phyloP scores from a whole-genome alignment of 2,113 vertebrate genomes.

The Sander vitreus region DNA sequence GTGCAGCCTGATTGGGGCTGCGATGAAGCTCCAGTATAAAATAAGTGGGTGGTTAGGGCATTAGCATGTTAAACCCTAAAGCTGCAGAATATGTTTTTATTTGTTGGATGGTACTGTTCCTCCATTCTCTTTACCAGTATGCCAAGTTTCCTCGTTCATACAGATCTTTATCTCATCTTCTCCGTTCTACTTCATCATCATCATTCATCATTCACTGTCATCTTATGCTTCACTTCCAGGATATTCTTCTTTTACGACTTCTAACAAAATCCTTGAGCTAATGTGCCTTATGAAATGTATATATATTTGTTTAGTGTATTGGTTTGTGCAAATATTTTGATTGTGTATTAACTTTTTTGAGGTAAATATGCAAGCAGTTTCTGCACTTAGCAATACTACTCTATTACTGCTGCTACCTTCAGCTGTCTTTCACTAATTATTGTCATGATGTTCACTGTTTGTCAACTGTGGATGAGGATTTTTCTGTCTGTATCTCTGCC shows the following conservation, averaged over 20 bases:
- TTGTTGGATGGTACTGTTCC: slow-evolving; percentile 17
- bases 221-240: slow-evolving; percentile 25
- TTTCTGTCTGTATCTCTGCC: slow-evolving; percentile 17
- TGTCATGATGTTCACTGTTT: slow-evolving; percentile 21
- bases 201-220: no score
- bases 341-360: slow-evolving; percentile 42
- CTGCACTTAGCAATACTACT: slow-evolving; percentile 59
- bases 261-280: slow-evolving; percentile 49
- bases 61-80: slow-evolving; percentile 20
- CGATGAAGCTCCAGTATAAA: background rate
- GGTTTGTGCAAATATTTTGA: slow-evolving; percentile 64
- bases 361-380: slow-evolving; percentile 66
- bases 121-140: slow-evolving; percentile 6
- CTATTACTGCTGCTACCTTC: slow-evolving; percentile 54
- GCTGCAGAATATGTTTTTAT: slow-evolving; percentile 17
- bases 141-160: slow-evolving; percentile 14
- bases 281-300: slow-evolving; percentile 72
- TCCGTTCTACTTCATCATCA: slow-evolving; percentile 3
- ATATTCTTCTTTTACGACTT: slow-evolving; percentile 31
- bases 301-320: slow-evolving; percentile 32
- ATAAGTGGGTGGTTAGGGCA: slow-evolving; percentile 2
- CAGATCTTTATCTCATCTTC: slow-evolving; percentile 4
- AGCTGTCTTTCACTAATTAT: slow-evolving; percentile 49
- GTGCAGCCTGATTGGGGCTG: slow-evolving; percentile 23
- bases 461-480: slow-evolving; percentile 24